Evolutionary conservation across 2,888 invertebrate species (phyloP).

Genomic region (Cosmorhoe ocellata): DNA sequence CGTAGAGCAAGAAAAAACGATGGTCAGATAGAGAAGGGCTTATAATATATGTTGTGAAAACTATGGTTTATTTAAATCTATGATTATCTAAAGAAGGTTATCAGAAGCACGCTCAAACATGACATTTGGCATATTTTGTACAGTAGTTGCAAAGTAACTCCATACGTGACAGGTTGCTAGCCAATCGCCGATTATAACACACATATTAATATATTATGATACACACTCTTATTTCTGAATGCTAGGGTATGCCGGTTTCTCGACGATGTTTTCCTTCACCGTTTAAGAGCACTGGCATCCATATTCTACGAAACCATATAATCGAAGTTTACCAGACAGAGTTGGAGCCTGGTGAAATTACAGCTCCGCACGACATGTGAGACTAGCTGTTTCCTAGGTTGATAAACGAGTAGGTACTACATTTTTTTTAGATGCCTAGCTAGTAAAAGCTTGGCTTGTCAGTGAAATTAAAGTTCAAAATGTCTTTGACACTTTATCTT

Average conservation of each 20-base stretch:
- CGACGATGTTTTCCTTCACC: background rate
- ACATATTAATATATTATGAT: too few species aligned
- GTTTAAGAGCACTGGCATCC: background rate
- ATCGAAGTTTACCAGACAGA: constrained; percentile 34
- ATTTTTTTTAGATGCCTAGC: constrained; percentile 1
- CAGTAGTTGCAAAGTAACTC: too few species aligned
- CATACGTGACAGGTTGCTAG: too few species aligned
- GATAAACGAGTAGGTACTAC: constrained; percentile 15
- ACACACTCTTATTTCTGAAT: too few species aligned
- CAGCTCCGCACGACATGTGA: constrained; percentile 28
- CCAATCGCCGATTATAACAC: too few species aligned
- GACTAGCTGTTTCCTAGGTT: constrained; percentile 7
- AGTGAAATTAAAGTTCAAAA: too few species aligned
- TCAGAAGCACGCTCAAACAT: too few species aligned
- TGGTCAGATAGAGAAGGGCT: constrained; percentile 1
- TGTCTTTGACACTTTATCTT: too few species aligned
- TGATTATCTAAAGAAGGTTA: too few species aligned
- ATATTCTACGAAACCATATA: constrained; percentile 13
- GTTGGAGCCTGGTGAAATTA: constrained; percentile 31
- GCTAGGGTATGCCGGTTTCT: too few species aligned
- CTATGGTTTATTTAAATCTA: too few species aligned
- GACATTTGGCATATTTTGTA: too few species aligned
- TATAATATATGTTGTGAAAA: background rate
- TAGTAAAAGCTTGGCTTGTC: background rate
- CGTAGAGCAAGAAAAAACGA: background rate